These are phyloP conservation scores for Melanerpes aurifrons DNA, from an alignment of 2,113 vertebrate genomes.

Conservation along the genomic window DNA sequence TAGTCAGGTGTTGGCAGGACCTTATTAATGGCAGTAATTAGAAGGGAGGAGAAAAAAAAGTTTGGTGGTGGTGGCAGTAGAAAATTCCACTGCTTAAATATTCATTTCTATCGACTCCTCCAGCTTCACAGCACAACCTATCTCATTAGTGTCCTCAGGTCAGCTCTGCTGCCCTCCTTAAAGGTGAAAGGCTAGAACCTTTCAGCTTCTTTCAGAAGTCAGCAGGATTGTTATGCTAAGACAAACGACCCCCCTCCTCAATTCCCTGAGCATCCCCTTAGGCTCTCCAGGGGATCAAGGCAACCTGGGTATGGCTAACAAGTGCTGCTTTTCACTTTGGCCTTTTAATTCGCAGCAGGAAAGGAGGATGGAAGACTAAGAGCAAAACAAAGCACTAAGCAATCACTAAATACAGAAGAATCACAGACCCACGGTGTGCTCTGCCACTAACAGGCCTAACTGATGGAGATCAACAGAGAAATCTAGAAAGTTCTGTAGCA, in stretches of 20 bases:
- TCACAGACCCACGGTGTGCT: neutral
- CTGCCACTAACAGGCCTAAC: neutral
- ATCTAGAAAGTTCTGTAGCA: neutral
- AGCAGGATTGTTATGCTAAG: neutral
- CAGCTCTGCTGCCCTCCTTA: neutral
- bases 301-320: neutral
- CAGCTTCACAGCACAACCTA: neutral
- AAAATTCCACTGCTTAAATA: slow-evolving; percentile 55
- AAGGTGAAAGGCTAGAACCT: slow-evolving; percentile 11
- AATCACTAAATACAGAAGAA: neutral
- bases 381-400: neutral
- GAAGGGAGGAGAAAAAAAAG: neutral
- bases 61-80: slow-evolving; percentile 1
- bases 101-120: slow-evolving; percentile 46
- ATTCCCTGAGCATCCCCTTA: neutral
- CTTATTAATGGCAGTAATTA: slow-evolving; percentile 72
- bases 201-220: neutral
- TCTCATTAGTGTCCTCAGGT: neutral
- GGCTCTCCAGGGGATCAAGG: neutral
- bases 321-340: neutral
- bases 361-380: neutral
- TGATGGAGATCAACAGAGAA: neutral
- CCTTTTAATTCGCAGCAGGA: neutral
- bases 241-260: neutral
- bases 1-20: slow-evolving; percentile 58